These are phyloP conservation scores for Tortricodes alternella DNA, from an alignment of 2,888 invertebrate species.

Conservation along the genomic window DNA sequence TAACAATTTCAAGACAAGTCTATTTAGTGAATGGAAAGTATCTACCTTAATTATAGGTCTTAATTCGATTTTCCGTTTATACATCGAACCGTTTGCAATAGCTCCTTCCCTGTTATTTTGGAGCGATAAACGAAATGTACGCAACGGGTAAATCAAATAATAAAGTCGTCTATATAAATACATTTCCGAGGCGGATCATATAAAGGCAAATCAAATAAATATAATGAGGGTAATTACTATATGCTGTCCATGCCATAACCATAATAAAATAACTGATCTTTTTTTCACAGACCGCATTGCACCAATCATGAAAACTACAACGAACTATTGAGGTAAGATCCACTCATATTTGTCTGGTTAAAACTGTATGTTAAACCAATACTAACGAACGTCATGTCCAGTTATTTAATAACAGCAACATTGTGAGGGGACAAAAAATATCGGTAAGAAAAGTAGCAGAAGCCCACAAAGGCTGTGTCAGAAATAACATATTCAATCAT, in stretches of 20 bases:
- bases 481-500: background rate
- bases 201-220: too few relatives aligned
- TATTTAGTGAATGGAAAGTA: too few relatives aligned
- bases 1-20: too few relatives aligned
- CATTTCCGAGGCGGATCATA: too few relatives aligned
- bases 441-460: background rate
- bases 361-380: background rate
- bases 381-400: background rate
- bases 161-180: too few relatives aligned
- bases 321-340: slow-evolving; percentile 37
- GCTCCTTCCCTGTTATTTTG: too few relatives aligned
- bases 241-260: background rate
- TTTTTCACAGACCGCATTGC: slow-evolving; percentile 22
- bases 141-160: too few relatives aligned
- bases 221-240: too few relatives aligned
- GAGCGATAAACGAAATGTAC: too few relatives aligned
- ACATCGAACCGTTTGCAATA: too few relatives aligned
- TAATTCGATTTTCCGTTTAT: too few relatives aligned
- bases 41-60: too few relatives aligned
- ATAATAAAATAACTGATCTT: background rate
- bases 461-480: slow-evolving; percentile 5
- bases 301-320: slow-evolving; percentile 18
- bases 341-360: background rate
- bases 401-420: slow-evolving; percentile 15
- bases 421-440: slow-evolving; percentile 1